Conservation (phyloP, 2,113 vertebrate genomes). For the Pogona vitticeps region DNA sequence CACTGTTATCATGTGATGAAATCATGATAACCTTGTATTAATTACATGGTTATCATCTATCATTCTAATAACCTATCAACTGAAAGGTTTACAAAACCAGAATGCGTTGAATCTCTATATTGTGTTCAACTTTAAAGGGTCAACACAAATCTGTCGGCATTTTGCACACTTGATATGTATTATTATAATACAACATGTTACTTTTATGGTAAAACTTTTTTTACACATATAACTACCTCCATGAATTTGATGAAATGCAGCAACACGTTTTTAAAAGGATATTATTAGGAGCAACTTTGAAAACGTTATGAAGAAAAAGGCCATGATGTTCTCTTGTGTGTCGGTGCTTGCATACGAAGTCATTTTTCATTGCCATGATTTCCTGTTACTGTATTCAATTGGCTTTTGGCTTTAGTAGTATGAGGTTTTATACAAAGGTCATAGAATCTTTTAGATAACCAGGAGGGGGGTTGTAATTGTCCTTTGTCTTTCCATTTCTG, state of each 20-base stretch:
- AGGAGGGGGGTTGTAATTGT: constrained; percentile 60
- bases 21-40: constrained; percentile 65
- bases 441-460: constrained; percentile 60
- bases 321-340: constrained; percentile 73
- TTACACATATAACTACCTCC: constrained; percentile 95
- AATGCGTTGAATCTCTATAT: constrained; percentile 77
- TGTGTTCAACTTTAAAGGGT: constrained; percentile 82
- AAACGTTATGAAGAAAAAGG: constrained; percentile 64
- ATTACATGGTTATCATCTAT: constrained; percentile 68
- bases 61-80: constrained; percentile 69
- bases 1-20: constrained; percentile 68
- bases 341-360: constrained; percentile 70
- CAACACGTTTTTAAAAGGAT: constrained; percentile 74
- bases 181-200: constrained; percentile 84
- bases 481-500: constrained; percentile 62
- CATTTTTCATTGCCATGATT: constrained; percentile 72
- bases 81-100: constrained; percentile 79
- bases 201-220: constrained; percentile 83
- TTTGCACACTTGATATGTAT: constrained; percentile 85
- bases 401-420: constrained; percentile 70
- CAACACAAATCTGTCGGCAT: constrained; percentile 84
- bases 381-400: constrained; percentile 65
- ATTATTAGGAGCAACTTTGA: constrained; percentile 74
- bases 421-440: constrained; percentile 60
- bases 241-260: constrained; percentile 88